Evolutionary conservation across 1,140 invertebrate genomes (phyloP), one percentile per base, ranked within the genome.

Genomic region (Drepana arcuata): DNA sequence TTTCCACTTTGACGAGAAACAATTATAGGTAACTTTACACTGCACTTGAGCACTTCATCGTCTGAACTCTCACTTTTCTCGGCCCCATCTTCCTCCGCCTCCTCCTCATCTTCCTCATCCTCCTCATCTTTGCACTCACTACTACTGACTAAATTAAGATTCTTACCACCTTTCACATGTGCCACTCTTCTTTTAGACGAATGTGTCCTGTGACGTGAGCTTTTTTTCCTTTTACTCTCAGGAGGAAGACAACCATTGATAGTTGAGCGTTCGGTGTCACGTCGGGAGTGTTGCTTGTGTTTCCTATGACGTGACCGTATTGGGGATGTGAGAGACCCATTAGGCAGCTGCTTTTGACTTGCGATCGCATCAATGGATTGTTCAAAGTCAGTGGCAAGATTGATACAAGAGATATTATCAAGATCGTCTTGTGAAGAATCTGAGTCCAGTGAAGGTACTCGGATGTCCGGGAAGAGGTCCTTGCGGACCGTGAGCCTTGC

Each of bases 331-430:
- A 72, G 46, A 16, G 38, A 48, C 34, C 71, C 75, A 36, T 78
- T 78, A 15, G 53, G 56, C 36, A 69, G 65, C 47, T 55, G 50
- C 42, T 71, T 82, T 34, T 66, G 64, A 29, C 56, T 56, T 37
- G 73, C 71, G 34, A 83, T 77, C 5, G 77, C 83, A 43, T 84
- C 83, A 21, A 84, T 83, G 44, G 79, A 81, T 45, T 83, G 65
- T 57, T 84, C 83, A 47, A 84, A 84, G 46, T 84, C 83, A 25
- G 82, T 84, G 56, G 83, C 77, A 29, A 83, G 66, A 34, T 83
- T 81, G 15, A 83, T 71, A 48, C 68, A 73, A 28, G 77, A 78
- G 28, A 48, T 47, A 18, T 67, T 61, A 11, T 59, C 40, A 9
- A 4, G 4, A 9, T 63, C 55, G 10, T 65, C 65, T 23, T 60